phyloP scores from a whole-genome alignment of 1,140 invertebrate species.

The Drosophila bocqueti region DNA sequence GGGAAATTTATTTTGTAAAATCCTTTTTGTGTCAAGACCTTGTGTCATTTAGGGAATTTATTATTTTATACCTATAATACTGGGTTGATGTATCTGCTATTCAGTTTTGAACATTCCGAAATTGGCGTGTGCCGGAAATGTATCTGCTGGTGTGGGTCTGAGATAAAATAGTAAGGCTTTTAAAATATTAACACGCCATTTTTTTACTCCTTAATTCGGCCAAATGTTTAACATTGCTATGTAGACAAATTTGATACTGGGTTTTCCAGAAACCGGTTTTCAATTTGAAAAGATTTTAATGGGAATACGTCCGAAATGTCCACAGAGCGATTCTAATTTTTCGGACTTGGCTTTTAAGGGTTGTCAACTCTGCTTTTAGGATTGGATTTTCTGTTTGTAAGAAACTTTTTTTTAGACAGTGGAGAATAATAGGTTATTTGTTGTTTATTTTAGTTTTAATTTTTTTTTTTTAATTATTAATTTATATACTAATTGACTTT shows the following conservation, averaged over 20 bases:
- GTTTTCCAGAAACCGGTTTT: background rate
- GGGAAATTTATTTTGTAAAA: background rate
- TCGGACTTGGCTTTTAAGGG: too few species aligned
- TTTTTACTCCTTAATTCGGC: background rate
- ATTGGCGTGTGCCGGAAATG: background rate
- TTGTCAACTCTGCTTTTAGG: too few species aligned
- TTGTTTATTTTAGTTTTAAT: too few species aligned
- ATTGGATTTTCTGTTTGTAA: too few species aligned
- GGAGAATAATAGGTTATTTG: too few species aligned
- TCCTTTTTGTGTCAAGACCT: background rate
- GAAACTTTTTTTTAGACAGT: too few species aligned
- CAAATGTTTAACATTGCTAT: background rate
- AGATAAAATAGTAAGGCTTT: background rate
- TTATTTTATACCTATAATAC: conserved; percentile 6
- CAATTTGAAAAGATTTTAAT: background rate
- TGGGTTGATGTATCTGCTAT: background rate
- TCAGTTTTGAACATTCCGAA: background rate
- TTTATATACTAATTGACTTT: too few species aligned
- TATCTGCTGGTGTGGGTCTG: background rate
- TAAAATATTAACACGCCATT: too few species aligned
- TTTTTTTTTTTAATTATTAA: too few species aligned
- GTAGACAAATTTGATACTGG: background rate
- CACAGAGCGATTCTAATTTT: too few species aligned
- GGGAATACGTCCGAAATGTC: too few species aligned
- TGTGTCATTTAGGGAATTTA: background rate